A percentile compares a stretch with the other conserved stretches of the same genome.
Evolutionary conservation across 2,797 vertebrate genomes (phyloP).

Genomic region (Silurus aristotelis): DNA sequence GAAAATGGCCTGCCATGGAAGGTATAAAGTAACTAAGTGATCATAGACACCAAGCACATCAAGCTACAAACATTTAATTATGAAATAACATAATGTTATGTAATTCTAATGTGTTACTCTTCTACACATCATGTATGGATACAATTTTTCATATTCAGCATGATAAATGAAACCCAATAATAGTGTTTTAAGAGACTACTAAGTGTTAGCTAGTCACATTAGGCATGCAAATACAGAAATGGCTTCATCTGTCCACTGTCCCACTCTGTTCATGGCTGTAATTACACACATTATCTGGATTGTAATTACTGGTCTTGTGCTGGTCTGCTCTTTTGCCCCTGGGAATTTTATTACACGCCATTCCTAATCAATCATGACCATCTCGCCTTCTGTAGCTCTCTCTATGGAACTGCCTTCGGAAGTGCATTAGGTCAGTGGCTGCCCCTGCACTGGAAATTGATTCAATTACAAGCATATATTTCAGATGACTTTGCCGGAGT

Average conservation of each 20-base stretch:
- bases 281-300: slow-evolving; percentile 46
- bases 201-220: slow-evolving; percentile 18
- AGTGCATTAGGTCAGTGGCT: slow-evolving; percentile 61
- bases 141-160: background rate
- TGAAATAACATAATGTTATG: background rate
- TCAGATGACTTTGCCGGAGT: slow-evolving; percentile 46
- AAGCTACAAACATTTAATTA: background rate
- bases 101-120: background rate
- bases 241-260: slow-evolving; percentile 27
- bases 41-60: background rate
- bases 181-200: background rate
- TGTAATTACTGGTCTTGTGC: slow-evolving; percentile 41
- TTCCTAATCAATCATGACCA: slow-evolving; percentile 54
- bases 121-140: background rate
- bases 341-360: slow-evolving; percentile 43
- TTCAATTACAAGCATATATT: slow-evolving; percentile 60
- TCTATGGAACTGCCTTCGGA: slow-evolving; percentile 40
- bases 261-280: slow-evolving; percentile 26
- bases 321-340: slow-evolving; percentile 41
- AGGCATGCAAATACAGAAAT: slow-evolving; percentile 11
- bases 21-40: background rate
- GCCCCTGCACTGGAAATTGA: slow-evolving; percentile 60
- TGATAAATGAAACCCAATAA: background rate
- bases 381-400: slow-evolving; percentile 50
- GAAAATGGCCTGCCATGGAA: background rate